A percentile compares a stretch with the other conserved stretches of the same genome.
phyloP scores from a whole-genome alignment of 2,113 vertebrate genomes.

The Engraulis encrasicolus region DNA sequence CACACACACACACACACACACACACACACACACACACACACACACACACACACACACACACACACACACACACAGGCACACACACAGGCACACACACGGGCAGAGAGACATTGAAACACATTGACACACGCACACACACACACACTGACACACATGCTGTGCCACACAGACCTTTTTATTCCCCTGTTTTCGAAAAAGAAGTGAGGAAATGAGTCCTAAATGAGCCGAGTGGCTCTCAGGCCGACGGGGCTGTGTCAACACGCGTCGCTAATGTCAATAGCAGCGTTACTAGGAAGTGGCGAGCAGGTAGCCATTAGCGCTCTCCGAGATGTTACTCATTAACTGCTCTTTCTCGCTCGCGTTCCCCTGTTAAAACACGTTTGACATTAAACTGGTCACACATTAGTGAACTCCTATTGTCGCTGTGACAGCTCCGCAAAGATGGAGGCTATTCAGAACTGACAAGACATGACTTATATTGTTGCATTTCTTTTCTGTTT shows the following conservation, averaged over 20 bases:
- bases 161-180: slow-evolving; percentile 61
- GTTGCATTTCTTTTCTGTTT: slow-evolving; percentile 11
- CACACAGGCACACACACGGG: background rate
- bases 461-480: background rate
- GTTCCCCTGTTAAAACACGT: slow-evolving; percentile 16
- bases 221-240: background rate
- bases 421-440: background rate
- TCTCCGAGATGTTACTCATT: slow-evolving; percentile 48
- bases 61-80: slow-evolving; percentile 24
- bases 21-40: slow-evolving; percentile 55
- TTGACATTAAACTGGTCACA: slow-evolving; percentile 21
- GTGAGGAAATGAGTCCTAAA: slow-evolving; percentile 42
- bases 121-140: background rate
- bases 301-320: slow-evolving; percentile 33
- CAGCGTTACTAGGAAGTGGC: slow-evolving; percentile 36
- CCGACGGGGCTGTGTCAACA: slow-evolving; percentile 38
- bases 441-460: background rate
- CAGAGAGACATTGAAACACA: background rate
- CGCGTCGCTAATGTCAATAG: slow-evolving; percentile 41
- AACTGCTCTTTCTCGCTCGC: slow-evolving; percentile 35
- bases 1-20: slow-evolving; percentile 31
- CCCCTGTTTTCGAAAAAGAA: slow-evolving; percentile 56
- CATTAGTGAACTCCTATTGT: background rate
- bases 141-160: slow-evolving; percentile 23
- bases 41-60: slow-evolving; percentile 23